Conservation (phyloP, 30 jellyfish, hydroid and myxozoan genomes). For the Turritopsis dohrnii region DNA sequence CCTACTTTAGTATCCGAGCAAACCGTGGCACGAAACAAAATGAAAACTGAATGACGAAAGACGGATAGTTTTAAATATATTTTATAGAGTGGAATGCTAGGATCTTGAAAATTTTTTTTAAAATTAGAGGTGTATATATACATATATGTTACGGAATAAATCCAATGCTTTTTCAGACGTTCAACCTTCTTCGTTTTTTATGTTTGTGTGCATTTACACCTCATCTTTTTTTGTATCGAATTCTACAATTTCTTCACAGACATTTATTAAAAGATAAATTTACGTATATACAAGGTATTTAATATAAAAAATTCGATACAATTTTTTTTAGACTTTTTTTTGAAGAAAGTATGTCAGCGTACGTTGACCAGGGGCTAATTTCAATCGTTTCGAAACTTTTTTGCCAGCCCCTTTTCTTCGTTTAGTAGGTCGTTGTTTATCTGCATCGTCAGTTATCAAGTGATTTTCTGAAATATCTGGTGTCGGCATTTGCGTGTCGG, state of each 20-base stretch:
- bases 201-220: background rate
- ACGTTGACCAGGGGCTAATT: constrained; percentile 25
- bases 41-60: background rate
- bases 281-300: background rate
- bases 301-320: background rate
- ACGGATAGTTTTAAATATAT: background rate
- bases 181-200: background rate
- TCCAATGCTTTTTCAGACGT: background rate
- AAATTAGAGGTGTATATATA: background rate
- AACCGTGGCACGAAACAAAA: constrained; percentile 31
- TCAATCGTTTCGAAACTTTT: constrained; percentile 17
- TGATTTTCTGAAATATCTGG: background rate
- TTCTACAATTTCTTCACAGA: background rate
- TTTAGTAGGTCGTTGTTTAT: background rate
- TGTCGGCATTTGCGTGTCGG: background rate
- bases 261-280: background rate
- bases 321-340: too few species aligned
- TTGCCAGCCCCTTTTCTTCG: background rate
- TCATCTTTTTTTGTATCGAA: background rate
- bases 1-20: constrained; percentile 59
- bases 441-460: background rate
- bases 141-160: background rate
- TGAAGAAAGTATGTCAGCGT: constrained; percentile 1
- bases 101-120: background rate
- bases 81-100: background rate